These are phyloP conservation scores for Dicerorhinus sumatrensis DNA, from an alignment of 2,113 vertebrate genomes.

Conservation along the genomic window DNA sequence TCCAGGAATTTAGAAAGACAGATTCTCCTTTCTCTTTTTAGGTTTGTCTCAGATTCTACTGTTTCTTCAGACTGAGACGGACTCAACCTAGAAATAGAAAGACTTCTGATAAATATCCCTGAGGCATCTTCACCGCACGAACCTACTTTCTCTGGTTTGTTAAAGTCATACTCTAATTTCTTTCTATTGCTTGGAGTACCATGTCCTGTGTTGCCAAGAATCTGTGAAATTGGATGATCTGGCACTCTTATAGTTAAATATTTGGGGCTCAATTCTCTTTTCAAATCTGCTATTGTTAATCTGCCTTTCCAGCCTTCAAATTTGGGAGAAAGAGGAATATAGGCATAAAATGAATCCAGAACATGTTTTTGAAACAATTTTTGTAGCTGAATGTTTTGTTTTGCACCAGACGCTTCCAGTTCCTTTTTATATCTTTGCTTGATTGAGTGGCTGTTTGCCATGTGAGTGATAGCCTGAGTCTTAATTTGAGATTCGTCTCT, in stretches of 20 bases:
- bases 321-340: constrained; percentile 2
- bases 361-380: not conserved
- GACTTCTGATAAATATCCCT: not conserved
- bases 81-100: not conserved
- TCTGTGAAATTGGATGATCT: constrained; percentile 15
- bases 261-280: constrained; percentile 30
- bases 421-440: not conserved
- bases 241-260: not conserved
- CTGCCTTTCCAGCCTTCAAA: not conserved
- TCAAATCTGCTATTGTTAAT: not conserved
- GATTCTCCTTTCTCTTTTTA: not conserved
- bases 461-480: not conserved
- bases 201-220: not conserved
- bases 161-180: constrained; percentile 34
- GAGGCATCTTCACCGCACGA: not conserved
- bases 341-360: not conserved
- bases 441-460: not conserved
- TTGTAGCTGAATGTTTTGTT: constrained; percentile 1
- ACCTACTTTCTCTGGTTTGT: not conserved
- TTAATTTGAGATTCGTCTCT: not conserved
- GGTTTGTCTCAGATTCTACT: not conserved
- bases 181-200: not conserved
- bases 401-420: not conserved
- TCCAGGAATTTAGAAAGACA: not conserved
- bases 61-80: not conserved